Evolutionary conservation across 2,888 invertebrate genomes (phyloP), one percentile per base, ranked within the genome.

Genomic region (Andrena flavipes): DNA sequence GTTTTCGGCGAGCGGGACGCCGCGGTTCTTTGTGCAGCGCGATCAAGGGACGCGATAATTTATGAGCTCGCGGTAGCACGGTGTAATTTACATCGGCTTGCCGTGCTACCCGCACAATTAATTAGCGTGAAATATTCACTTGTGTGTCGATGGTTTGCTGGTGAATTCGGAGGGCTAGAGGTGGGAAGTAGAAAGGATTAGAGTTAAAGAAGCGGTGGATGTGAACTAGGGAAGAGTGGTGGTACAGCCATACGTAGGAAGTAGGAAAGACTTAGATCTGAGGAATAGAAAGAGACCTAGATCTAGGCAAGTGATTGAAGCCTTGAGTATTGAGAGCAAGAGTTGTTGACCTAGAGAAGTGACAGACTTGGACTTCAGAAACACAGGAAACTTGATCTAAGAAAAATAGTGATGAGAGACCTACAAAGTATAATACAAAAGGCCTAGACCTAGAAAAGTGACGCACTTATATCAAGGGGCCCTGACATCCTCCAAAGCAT

Each of bases 81-180:
- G 20, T 56, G 63, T 56, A 49, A 79, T 78, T 79, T 78, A 78
- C 68, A 51, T 63, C 56, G 48, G 23, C 54, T 78, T 60, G 54
- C 48, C 62, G 76, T n/a, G 35, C 29, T 68, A 63, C 68, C 33
- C 4, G 51, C 23, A 63, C 77, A 48, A 76, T 76, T 63, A 48
- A 54, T 42, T 42, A 20, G 23, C 56, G 56, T 56, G 56, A 26
- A 8, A 56, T 56, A 56, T 56, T 56, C 23, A 26, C 56, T 56
- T 1, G 56, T 26, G 56, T 20, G 20, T 20, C 56, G 56, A 4
- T 56, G 20, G 23, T 23, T 56, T 2, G 8, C 13, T 10, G 56
- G 23, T 4, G 20, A 23, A 8, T 3, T 23, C 0, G 56, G 30
- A n/a, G 30, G 7, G 30, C n/a, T 60, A 8, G 33, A 60, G 2